A percentile compares a stretch with the other conserved stretches of the same genome.
These are phyloP conservation scores for Pseudonaja textilis DNA, from an alignment of 2,113 vertebrate genomes.

Conservation along the genomic window DNA sequence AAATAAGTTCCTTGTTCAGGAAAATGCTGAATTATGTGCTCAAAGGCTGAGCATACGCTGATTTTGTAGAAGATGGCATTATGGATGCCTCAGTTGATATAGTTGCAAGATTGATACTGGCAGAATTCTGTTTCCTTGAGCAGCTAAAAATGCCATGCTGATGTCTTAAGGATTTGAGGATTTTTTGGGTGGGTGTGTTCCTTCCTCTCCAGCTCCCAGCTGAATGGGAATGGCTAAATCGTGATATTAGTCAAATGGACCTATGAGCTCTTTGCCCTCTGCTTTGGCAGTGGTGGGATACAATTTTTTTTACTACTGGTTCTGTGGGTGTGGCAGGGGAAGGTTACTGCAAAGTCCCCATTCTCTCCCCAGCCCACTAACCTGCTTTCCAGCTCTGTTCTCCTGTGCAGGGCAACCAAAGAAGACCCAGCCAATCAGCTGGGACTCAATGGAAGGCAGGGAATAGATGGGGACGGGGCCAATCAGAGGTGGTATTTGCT, in stretches of 20 bases:
- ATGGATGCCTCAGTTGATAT: constrained; percentile 1
- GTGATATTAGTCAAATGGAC: neutral
- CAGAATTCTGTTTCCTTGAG: constrained; percentile 3
- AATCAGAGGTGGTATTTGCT: no score
- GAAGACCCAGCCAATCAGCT: no score
- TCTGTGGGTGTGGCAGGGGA: no score
- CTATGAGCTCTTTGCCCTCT: neutral
- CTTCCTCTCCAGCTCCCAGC: neutral
- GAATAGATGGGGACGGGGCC: no score
- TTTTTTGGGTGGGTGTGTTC: neutral
- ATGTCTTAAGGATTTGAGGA: constrained; percentile 3
- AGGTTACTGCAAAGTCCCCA: no score
- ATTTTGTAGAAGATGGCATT: neutral
- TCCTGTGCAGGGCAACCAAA: no score
- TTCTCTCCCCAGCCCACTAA: no score
- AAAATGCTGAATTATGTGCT: constrained; percentile 21
- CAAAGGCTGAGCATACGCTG: constrained; percentile 8
- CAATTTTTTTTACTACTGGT: no score
- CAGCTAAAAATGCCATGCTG: constrained; percentile 6
- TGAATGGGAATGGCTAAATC: neutral
- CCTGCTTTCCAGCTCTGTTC: no score
- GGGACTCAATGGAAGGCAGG: no score
- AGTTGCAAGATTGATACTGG: neutral
- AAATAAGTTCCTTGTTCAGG: constrained; percentile 22
- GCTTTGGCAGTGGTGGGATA: neutral